Conservation (phyloP, 2,888 invertebrate genomes). For the Tipula helvola region DNA sequence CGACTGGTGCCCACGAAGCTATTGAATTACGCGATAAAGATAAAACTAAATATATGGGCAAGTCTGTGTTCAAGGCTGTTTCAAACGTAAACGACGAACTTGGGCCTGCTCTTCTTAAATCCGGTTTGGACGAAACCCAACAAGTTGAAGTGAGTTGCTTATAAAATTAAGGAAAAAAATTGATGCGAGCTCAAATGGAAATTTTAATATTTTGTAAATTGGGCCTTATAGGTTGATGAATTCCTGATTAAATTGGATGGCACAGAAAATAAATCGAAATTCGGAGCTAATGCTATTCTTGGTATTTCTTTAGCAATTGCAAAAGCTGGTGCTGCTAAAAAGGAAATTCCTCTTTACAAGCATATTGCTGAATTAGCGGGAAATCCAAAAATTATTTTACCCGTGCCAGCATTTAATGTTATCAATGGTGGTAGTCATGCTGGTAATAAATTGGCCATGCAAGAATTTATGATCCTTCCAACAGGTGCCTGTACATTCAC, state of each 20-base stretch:
- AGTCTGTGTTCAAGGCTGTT: slow-evolving; percentile 88
- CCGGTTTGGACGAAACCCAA: slow-evolving; percentile 73
- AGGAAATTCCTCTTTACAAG: slow-evolving; percentile 76
- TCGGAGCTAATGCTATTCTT: slow-evolving; percentile 95
- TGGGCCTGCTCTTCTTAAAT: slow-evolving; percentile 65
- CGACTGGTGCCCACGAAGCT: slow-evolving; percentile 96
- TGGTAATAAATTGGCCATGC: slow-evolving; percentile 95
- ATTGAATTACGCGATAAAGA: slow-evolving; percentile 89
- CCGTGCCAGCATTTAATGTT: slow-evolving; percentile 96
- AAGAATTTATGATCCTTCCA: slow-evolving; percentile 95
- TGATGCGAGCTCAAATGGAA: neutral
- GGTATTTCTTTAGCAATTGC: slow-evolving; percentile 94
- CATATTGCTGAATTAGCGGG: slow-evolving; percentile 95
- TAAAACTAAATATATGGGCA: slow-evolving; percentile 84
- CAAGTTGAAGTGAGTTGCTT: slow-evolving; percentile 41
- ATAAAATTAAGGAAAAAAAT: neutral
- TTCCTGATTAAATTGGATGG: slow-evolving; percentile 84
- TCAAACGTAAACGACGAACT: slow-evolving; percentile 75
- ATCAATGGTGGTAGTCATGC: slow-evolving; percentile 99
- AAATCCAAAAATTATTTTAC: slow-evolving; percentile 78
- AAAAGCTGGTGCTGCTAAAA: slow-evolving; percentile 96
- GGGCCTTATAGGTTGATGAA: slow-evolving; percentile 51
- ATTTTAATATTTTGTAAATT: neutral
- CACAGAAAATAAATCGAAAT: slow-evolving; percentile 92
- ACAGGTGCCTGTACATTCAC: slow-evolving; percentile 84